A percentile compares a stretch with the other conserved stretches of the same genome.
phyloP scores from a whole-genome alignment of 2,797 vertebrate species.

The Enteromius fasciolatus region DNA sequence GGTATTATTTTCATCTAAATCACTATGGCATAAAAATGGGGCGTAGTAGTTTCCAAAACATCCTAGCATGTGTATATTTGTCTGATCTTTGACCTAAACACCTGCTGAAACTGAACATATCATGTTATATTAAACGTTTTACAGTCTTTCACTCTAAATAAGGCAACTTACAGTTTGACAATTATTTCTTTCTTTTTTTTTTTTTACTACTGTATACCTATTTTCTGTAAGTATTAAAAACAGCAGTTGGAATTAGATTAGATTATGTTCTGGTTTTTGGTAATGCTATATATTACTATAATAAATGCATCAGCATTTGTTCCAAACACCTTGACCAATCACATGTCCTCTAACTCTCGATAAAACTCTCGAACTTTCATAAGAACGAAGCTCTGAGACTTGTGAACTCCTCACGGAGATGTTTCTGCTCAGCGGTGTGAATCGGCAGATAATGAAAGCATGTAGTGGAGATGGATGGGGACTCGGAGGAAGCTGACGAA shows the following conservation, averaged over 20 bases:
- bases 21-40: no score
- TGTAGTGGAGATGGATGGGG: conserved; percentile 34
- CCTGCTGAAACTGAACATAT: background rate
- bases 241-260: background rate
- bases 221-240: background rate
- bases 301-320: no score
- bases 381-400: background rate
- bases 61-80: no score
- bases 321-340: background rate
- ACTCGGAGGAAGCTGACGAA: conserved; percentile 10
- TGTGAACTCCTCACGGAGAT: conserved; percentile 16
- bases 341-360: background rate
- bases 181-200: no score
- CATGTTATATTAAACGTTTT: background rate
- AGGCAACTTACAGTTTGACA: background rate
- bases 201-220: background rate
- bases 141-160: background rate
- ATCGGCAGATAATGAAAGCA: conserved; percentile 37
- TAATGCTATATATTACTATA: no score
- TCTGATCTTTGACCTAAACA: no score
- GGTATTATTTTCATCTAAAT: no score
- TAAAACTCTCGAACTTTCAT: background rate
- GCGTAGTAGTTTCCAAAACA: no score
- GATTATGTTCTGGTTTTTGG: no score
- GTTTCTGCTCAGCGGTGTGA: conserved; percentile 37